phyloP scores from a whole-genome alignment of 2,113 vertebrate species.

The Trematocara unimaculatum region DNA sequence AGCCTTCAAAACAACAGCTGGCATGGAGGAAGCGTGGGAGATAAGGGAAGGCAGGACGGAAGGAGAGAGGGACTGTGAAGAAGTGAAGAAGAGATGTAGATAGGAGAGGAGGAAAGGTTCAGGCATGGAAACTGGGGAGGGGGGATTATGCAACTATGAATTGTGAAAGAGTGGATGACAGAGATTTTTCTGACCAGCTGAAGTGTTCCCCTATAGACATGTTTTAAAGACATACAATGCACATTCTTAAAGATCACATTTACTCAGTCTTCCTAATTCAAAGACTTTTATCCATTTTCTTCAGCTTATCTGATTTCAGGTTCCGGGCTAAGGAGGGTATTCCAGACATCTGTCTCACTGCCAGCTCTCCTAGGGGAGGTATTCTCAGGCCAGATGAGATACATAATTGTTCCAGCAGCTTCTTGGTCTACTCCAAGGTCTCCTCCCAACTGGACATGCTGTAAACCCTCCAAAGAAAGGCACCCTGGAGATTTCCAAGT shows the following conservation, averaged over 20 bases:
- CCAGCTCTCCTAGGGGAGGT: background rate
- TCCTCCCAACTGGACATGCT: background rate
- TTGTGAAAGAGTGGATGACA: background rate
- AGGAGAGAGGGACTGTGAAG: slow-evolving; percentile 6
- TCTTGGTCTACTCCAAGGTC: background rate
- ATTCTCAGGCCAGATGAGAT: background rate
- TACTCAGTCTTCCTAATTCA: background rate
- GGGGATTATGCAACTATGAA: background rate
- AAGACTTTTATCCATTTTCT: background rate
- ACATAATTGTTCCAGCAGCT: background rate
- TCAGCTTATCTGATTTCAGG: background rate
- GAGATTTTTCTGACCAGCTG: background rate
- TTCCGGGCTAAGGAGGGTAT: background rate
- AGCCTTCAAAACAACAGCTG: slow-evolving; percentile 73
- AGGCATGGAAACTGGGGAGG: background rate
- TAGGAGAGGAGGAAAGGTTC: background rate
- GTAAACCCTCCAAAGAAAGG: background rate
- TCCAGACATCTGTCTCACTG: background rate
- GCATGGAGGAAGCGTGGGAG: slow-evolving; percentile 27
- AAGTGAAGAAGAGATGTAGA: background rate
- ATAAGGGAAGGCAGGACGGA: slow-evolving; percentile 9
- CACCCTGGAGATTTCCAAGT: background rate
- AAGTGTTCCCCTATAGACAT: background rate
- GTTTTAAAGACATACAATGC: background rate
- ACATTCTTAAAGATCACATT: background rate